phyloP scores from a whole-genome alignment of 1,140 invertebrate species.

The Carcinoscorpius rotundicauda region DNA sequence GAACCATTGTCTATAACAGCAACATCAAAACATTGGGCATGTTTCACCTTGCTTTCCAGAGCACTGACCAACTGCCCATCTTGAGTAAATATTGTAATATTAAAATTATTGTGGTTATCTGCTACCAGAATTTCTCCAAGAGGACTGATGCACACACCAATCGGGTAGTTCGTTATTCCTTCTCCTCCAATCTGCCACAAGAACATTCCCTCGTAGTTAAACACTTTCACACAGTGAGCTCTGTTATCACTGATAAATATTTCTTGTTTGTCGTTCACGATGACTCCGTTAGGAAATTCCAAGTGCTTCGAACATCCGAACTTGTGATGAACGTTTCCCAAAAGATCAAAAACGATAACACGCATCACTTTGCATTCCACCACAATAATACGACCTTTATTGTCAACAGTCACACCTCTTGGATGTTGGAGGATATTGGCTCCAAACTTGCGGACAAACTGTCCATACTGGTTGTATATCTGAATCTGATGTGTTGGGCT shows the following conservation, averaged over 20 bases:
- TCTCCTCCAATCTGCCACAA: slow-evolving; percentile 95
- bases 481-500: slow-evolving; percentile 94
- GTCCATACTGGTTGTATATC: slow-evolving; percentile 98
- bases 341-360: slow-evolving; percentile 96
- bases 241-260: slow-evolving; percentile 99
- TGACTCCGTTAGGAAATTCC: slow-evolving; percentile 47
- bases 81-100: slow-evolving; percentile 95
- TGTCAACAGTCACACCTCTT: slow-evolving; percentile 90
- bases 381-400: slow-evolving; percentile 93
- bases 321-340: slow-evolving; percentile 90
- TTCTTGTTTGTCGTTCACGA: slow-evolving; percentile 67
- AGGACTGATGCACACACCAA: slow-evolving; percentile 94
- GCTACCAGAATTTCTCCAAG: slow-evolving; percentile 94
- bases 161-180: slow-evolving; percentile 97
- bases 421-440: slow-evolving; percentile 98
- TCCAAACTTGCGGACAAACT: slow-evolving; percentile 97
- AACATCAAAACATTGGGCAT: slow-evolving; percentile 99
- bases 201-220: slow-evolving; percentile 94
- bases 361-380: slow-evolving; percentile 99
- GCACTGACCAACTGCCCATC: slow-evolving; percentile 92
- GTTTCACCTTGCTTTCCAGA: slow-evolving; percentile 96
- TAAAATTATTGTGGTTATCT: slow-evolving; percentile 99
- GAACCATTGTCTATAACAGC: slow-evolving; percentile 99
- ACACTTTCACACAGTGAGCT: slow-evolving; percentile 98
- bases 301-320: slow-evolving; percentile 59